phyloP scores from a whole-genome alignment of 2,888 invertebrate genomes.

The Athetis lepigone region DNA sequence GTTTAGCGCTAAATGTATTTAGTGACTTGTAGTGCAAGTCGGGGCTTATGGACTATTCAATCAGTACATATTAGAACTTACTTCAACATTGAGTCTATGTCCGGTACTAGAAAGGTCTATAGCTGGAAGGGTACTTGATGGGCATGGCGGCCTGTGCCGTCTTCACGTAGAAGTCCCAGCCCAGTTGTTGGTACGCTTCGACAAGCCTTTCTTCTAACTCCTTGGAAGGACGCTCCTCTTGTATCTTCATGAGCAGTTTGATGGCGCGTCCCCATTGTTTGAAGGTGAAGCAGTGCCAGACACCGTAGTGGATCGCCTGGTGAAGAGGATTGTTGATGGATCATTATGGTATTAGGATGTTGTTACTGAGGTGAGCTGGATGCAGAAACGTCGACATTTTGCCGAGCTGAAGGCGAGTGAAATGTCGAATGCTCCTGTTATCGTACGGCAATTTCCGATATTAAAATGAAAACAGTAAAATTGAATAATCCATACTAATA shows the following conservation, averaged over 20 bases:
- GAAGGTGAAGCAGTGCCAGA: conserved; percentile 95
- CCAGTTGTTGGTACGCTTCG: conserved; percentile 92
- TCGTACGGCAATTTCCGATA: too few species aligned
- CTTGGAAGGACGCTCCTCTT: conserved; percentile 95
- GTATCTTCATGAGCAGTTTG: conserved; percentile 93
- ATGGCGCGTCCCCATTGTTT: conserved; percentile 95
- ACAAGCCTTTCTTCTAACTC: conserved; percentile 93
- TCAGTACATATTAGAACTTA: conserved; percentile 37
- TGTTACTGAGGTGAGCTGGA: too few species aligned
- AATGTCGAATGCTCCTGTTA: too few species aligned
- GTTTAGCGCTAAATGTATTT: too few species aligned
- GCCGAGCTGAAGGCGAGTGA: too few species aligned
- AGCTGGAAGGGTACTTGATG: conserved; percentile 92
- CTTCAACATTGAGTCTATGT: background rate
- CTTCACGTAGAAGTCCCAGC: conserved; percentile 93
- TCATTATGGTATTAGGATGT: too few species aligned
- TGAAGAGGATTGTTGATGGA: background rate
- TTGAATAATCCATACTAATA: too few species aligned
- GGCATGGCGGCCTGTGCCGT: conserved; percentile 91
- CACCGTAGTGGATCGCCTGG: conserved; percentile 93
- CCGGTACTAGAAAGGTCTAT: conserved; percentile 92
- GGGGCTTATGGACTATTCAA: too few species aligned
- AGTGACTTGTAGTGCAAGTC: too few species aligned
- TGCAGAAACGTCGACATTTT: too few species aligned
- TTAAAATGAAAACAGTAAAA: too few species aligned